Evolutionary conservation across 2,888 invertebrate species (phyloP).

Genomic region (Noctua janthe): DNA sequence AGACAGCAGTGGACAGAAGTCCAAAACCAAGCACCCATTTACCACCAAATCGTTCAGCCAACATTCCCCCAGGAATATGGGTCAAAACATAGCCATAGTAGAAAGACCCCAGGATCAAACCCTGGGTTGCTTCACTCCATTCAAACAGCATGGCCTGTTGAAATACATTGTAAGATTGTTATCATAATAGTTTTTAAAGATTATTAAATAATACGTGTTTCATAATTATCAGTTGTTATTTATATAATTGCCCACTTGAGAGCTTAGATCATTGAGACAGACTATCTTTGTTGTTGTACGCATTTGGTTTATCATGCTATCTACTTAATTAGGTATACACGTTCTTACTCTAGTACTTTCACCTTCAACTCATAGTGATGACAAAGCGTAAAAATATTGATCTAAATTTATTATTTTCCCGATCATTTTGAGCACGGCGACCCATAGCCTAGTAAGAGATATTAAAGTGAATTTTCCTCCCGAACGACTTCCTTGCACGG

Average conservation of each 20-base stretch:
- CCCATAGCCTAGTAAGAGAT: too few relatives aligned
- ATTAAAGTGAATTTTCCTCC: not conserved
- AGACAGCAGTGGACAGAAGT: constrained; percentile 94
- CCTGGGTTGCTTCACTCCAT: constrained; percentile 93
- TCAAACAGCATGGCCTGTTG: constrained; percentile 82
- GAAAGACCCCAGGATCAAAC: constrained; percentile 94
- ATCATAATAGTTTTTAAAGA: not conserved
- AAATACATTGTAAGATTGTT: constrained; percentile 17
- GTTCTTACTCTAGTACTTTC: not conserved
- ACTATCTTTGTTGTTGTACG: not conserved
- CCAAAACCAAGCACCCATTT: constrained; percentile 96
- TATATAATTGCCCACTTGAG: constrained; percentile 13
- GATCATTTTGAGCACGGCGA: not conserved
- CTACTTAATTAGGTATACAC: not conserved
- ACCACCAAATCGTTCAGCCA: constrained; percentile 95
- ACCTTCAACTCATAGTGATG: not conserved
- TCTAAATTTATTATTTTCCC: not conserved
- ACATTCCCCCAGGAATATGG: constrained; percentile 95
- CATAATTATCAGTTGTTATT: constrained; percentile 10
- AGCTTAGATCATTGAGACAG: not conserved
- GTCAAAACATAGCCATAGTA: constrained; percentile 96
- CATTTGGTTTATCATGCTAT: not conserved
- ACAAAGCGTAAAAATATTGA: not conserved
- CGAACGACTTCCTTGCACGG: not conserved
- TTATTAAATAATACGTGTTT: constrained; percentile 16